Percentiles rank a stretch among this genome's conserved stretches.
Conservation (phyloP, 2,888 invertebrate genomes). For the Heliconius aoede region DNA sequence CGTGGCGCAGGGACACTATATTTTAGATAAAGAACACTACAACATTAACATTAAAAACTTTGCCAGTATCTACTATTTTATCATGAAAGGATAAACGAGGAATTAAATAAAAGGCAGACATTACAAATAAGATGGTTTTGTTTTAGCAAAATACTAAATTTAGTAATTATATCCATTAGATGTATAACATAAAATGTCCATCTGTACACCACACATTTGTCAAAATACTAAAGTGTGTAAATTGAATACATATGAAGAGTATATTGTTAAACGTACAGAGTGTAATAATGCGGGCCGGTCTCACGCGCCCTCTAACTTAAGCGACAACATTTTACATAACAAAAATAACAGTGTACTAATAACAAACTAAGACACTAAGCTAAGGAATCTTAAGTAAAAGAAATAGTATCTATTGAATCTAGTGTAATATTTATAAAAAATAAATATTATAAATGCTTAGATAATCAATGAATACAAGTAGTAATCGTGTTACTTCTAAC, state of each 20-base stretch:
- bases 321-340: slow-evolving; percentile 13
- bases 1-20: too few relatives aligned
- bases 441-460: slow-evolving; percentile 38
- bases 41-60: neutral
- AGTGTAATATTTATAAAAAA: slow-evolving; percentile 20
- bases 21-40: neutral
- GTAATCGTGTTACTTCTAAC: slow-evolving; percentile 4
- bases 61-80: neutral
- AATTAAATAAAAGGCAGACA: slow-evolving; percentile 24
- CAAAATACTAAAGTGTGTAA: slow-evolving; percentile 3
- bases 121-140: slow-evolving; percentile 25
- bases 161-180: slow-evolving; percentile 19
- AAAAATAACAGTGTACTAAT: slow-evolving; percentile 34
- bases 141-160: slow-evolving; percentile 28
- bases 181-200: slow-evolving; percentile 22
- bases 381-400: slow-evolving; percentile 25
- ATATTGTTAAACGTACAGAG: slow-evolving; percentile 14
- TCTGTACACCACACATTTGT: neutral
- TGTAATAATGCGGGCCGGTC: neutral
- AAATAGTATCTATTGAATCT: slow-evolving; percentile 22
- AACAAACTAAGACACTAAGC: slow-evolving; percentile 34
- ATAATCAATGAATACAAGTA: slow-evolving; percentile 23
- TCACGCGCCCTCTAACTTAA: slow-evolving; percentile 2
- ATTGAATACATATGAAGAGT: neutral
- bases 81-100: neutral